A percentile compares a stretch with the other conserved stretches of the same genome.
Conservation (phyloP, 2,888 invertebrate genomes). For the Lutraria lutraria region DNA sequence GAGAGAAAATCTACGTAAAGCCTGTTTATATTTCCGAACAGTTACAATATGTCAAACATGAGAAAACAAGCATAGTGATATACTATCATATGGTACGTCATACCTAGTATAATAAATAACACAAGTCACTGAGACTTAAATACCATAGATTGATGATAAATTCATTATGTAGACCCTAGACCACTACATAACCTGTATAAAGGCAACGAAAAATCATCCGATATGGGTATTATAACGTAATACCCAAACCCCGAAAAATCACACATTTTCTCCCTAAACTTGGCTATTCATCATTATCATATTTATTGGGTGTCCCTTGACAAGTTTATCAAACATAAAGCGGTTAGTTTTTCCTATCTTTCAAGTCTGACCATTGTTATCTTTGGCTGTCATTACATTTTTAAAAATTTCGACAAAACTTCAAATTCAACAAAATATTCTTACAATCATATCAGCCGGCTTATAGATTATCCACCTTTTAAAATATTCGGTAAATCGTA, state of each 20-base stretch:
- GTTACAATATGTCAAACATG: too few relatives aligned
- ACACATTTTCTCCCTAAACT: background rate
- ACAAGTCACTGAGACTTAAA: background rate
- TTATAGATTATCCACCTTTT: conserved; percentile 35
- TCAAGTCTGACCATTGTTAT: conserved; percentile 37
- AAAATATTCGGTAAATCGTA: conserved; percentile 17
- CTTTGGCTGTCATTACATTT: conserved; percentile 50
- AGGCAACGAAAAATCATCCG: background rate
- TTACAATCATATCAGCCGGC: background rate
- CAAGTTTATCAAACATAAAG: conserved; percentile 46
- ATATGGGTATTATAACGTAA: background rate
- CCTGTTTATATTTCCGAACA: too few relatives aligned
- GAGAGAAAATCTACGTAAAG: too few relatives aligned
- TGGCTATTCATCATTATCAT: conserved; percentile 36
- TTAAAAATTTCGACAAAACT: conserved; percentile 49
- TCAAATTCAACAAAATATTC: conserved; percentile 37
- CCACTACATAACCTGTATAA: background rate
- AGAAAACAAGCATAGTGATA: too few relatives aligned
- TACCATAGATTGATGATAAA: background rate
- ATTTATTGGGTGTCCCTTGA: conserved; percentile 45
- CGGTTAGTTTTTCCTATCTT: conserved; percentile 36
- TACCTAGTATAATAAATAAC: background rate
- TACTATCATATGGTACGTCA: background rate
- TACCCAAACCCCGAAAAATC: background rate
- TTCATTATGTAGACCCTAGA: background rate